phyloP scores from a whole-genome alignment of 2,113 vertebrate species.

The Ophthalmolycus amberensis region DNA sequence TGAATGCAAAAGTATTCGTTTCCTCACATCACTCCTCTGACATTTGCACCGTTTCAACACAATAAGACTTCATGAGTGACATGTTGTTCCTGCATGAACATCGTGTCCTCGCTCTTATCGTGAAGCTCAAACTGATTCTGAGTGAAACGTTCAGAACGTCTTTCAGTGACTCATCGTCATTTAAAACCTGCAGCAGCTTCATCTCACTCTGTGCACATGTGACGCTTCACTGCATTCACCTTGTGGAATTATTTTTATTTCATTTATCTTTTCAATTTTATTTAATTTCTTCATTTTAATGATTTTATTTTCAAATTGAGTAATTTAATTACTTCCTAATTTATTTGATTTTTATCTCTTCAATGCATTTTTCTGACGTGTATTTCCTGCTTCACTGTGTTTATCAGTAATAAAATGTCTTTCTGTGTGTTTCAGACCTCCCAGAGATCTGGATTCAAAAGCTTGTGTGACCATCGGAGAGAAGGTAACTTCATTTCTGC shows the following conservation, averaged over 20 bases:
- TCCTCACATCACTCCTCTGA: not conserved
- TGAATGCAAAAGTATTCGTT: not conserved
- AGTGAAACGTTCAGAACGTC: too few relatives aligned
- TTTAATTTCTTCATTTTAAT: too few relatives aligned
- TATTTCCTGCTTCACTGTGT: not conserved
- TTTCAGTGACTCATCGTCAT: too few relatives aligned
- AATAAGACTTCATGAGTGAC: not conserved
- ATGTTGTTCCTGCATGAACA: not conserved
- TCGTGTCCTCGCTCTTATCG: too few relatives aligned
- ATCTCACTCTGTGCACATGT: not conserved
- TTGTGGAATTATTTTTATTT: too few relatives aligned
- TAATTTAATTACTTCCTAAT: too few relatives aligned
- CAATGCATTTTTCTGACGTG: not conserved
- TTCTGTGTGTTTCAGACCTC: conserved; percentile 84
- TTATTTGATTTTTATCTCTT: too few relatives aligned
- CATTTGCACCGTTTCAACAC: not conserved
- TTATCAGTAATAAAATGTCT: not conserved
- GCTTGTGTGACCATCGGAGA: conserved; percentile 95
- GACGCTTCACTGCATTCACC: too few relatives aligned
- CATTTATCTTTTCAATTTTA: too few relatives aligned
- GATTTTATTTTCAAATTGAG: too few relatives aligned
- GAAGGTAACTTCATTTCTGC: conserved; percentile 81
- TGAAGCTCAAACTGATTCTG: too few relatives aligned
- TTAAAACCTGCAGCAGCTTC: too few relatives aligned
- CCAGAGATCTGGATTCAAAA: conserved; percentile 96